Evolutionary conservation across 1,140 invertebrate species (phyloP).

Genomic region (Acromyrmex heyeri): DNA sequence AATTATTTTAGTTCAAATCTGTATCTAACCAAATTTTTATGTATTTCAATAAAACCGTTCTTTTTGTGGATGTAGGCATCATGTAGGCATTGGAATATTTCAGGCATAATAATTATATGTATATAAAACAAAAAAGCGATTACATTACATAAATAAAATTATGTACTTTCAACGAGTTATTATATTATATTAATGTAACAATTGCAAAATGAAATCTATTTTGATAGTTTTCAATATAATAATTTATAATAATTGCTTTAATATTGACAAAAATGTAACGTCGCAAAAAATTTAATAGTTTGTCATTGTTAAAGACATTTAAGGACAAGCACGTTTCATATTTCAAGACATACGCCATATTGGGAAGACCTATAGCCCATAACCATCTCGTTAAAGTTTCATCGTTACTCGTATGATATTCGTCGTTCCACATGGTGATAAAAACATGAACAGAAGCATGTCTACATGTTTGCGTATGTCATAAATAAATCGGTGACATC

Average conservation of each 20-base stretch:
- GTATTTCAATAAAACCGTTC: too few relatives aligned
- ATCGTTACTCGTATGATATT: conserved; percentile 22
- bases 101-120: neutral
- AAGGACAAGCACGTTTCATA: conserved; percentile 37
- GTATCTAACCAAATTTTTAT: too few relatives aligned
- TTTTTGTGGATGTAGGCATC: too few relatives aligned
- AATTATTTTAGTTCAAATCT: too few relatives aligned
- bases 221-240: neutral
- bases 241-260: neutral
- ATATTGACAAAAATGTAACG: neutral
- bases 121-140: neutral
- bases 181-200: neutral
- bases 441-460: conserved; percentile 23
- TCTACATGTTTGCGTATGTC: neutral
- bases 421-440: neutral
- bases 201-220: neutral
- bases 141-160: neutral
- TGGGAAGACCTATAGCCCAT: conserved; percentile 8
- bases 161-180: neutral
- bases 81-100: neutral
- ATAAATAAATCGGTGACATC: conserved; percentile 43
- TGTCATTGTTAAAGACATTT: conserved; percentile 7
- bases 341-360: conserved; percentile 35
- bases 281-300: conserved; percentile 29
- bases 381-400: conserved; percentile 53